Base-by-base conservation (phyloP, 1,140 invertebrate species). In the Tetragonula clypearis region DNA sequence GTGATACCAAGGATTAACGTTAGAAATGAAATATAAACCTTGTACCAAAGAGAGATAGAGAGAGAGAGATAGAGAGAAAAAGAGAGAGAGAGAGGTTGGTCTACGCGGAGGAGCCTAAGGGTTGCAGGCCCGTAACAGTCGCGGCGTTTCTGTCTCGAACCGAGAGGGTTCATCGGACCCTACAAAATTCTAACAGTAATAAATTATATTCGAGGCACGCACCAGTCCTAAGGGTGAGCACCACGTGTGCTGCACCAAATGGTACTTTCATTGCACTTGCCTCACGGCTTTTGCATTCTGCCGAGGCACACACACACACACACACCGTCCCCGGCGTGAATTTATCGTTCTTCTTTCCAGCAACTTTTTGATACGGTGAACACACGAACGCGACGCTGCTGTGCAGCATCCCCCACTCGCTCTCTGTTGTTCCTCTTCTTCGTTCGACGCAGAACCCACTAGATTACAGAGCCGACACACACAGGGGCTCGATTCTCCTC, bases 241-340 rank as follows among this genome's bases (percentile, higher is more conserved):
- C 76, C 85, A 79, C 86, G 86, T 92, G 87, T 91, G 90, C 83
- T 87, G 88, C 88, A 86, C 90, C 91, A 93, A 93, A 93, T 93
- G 93, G 90, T 88, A 93, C 92, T 93, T 93, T 93, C 92, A 93
- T 93, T 92, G 92, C 92, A 92, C 92, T 92, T 92, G 93, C 90
- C 87, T 82, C 87, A 82, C 86, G 83, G 90, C 90, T 86, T 93
- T 93, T 93, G 92, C 92, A 93, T 93, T 91, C 87, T 87, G 75
- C 72, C 90, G 71, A 91, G 84, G 41, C 41, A 49, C 35, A 35
- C 85, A 90, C 87, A 35, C 85, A 90, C 87, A 30, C 30, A 30
- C 30, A 35, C 85, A 90, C 87, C 68, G 41, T 21, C 72, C 58
- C 82, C 66, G 74, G 84, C 65, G 73, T 73, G 84, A 90, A 93